Evolutionary conservation across 2,113 vertebrate species (phyloP), one percentile per base, ranked within the genome.

Genomic region (Murina feae): DNA sequence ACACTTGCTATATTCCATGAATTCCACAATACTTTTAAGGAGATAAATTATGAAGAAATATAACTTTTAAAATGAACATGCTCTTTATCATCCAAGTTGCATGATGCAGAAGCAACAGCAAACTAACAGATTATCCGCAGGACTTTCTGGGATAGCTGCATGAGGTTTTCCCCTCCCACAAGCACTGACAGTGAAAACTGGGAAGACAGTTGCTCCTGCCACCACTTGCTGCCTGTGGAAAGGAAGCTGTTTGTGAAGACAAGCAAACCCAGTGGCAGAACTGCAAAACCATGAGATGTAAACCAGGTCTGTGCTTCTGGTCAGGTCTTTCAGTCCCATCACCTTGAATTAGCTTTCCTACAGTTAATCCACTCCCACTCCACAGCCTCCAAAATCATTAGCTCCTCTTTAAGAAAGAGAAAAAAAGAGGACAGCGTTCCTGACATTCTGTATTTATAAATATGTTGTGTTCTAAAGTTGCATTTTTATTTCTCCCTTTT

Each of bases 401-500:
- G 80, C 66, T 87, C 63, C 44, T 78, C 51, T 42, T 71, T 58
- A 74, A 92, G 39, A 90, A 49, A 69, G 35, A 63, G 23, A 47
- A 60, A n/a, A 79, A 75, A 63, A 42, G 20, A n/a, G 84, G 85
- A 30, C n/a, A 63, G 8, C 72, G 53, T 14, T 90, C 49, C 16
- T 65, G 53, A 53, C 32, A 30, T 68, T 79, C 23, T 82, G 42
- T 63, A 79, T 18, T 78, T 79, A 83, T 7, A 84, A 91, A 58
- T 18, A 21, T 9, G 1, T 8, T 88, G 35, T 60, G 4, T 44
- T 85, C 68, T 47, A 72, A 21, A 25, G 79, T 78, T 58, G 1
- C 6, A 69, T 60, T 30, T 95, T 89, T 65, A 86, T 79, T 89
- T 88, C 66, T 90, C 78, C 58, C 16, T 71, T 83, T 89, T 75